Conservation (phyloP, 2,888 invertebrate genomes). For the Harpalus rubripes region DNA sequence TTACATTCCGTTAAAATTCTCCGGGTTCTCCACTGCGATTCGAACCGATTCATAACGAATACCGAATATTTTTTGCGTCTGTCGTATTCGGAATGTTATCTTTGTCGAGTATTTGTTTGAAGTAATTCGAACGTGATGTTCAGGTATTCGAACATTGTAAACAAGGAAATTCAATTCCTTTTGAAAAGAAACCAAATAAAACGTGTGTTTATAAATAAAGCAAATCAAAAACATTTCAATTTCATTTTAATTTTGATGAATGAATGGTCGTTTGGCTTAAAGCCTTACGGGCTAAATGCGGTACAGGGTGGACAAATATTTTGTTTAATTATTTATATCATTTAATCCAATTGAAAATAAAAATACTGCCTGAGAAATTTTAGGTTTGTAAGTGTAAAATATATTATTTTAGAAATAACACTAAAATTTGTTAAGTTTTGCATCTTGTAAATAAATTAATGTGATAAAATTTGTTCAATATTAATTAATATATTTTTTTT, state of each 20-base stretch:
- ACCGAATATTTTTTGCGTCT: slow-evolving; percentile 32
- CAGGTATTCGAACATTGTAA: slow-evolving; percentile 35
- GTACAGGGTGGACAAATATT: not conserved
- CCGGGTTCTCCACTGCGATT: not conserved
- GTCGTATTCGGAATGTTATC: slow-evolving; percentile 22
- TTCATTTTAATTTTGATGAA: not conserved
- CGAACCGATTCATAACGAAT: slow-evolving; percentile 42
- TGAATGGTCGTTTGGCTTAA: not conserved
- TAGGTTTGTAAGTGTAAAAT: too few relatives aligned
- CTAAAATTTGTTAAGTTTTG: too few relatives aligned
- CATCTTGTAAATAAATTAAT: too few relatives aligned
- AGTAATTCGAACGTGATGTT: slow-evolving; percentile 35
- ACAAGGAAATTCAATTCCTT: slow-evolving; percentile 33
- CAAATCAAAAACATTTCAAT: not conserved
- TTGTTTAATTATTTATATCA: not conserved
- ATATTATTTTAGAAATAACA: too few relatives aligned
- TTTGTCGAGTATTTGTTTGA: slow-evolving; percentile 42
- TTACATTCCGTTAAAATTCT: slow-evolving; percentile 38
- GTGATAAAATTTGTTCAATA: too few relatives aligned
- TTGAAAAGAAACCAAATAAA: slow-evolving; percentile 17
- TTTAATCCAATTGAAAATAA: not conserved
- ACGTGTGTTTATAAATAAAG: not conserved
- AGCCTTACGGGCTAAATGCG: not conserved
- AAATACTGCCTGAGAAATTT: too few relatives aligned
- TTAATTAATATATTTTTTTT: too few relatives aligned